Conservation (phyloP, 2,113 vertebrate species). For the Nymphicus hollandicus region DNA sequence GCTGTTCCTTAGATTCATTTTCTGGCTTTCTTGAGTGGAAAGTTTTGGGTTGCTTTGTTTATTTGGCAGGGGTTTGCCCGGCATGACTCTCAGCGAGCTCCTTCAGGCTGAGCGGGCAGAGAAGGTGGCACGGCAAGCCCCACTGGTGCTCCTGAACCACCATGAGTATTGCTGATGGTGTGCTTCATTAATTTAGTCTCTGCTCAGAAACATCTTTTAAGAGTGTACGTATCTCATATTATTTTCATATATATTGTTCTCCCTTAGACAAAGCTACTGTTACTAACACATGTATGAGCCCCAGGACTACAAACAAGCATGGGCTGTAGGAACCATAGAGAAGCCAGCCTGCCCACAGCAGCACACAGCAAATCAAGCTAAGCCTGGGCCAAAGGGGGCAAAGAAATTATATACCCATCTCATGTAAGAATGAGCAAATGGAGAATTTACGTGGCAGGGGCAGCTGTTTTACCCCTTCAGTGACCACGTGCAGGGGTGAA, state of each 20-base stretch:
- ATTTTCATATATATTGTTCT: not conserved
- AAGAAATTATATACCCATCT: not conserved
- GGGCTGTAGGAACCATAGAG: not conserved
- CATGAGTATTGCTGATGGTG: fast-evolving
- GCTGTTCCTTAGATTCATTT: not conserved
- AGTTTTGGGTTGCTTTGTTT: not conserved
- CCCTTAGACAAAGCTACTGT: not conserved
- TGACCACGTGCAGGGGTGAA: not conserved
- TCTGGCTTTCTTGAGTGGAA: not conserved
- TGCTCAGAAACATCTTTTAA: not conserved
- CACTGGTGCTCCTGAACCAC: not conserved
- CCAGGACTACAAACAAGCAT: not conserved
- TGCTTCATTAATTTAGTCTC: not conserved
- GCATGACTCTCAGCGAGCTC: not conserved
- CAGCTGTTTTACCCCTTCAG: not conserved
- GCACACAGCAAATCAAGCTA: not conserved
- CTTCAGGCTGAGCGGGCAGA: not conserved
- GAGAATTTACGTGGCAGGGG: fast-evolving
- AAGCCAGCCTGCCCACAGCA: not conserved
- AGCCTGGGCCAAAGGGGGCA: not conserved
- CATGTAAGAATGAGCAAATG: not conserved
- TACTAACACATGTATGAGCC: not conserved
- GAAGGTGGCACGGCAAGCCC: not conserved
- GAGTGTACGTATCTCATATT: not conserved
- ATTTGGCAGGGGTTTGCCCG: not conserved